Evolutionary conservation across 2,113 vertebrate genomes (phyloP).

Genomic region (Echinops telfairi): DNA sequence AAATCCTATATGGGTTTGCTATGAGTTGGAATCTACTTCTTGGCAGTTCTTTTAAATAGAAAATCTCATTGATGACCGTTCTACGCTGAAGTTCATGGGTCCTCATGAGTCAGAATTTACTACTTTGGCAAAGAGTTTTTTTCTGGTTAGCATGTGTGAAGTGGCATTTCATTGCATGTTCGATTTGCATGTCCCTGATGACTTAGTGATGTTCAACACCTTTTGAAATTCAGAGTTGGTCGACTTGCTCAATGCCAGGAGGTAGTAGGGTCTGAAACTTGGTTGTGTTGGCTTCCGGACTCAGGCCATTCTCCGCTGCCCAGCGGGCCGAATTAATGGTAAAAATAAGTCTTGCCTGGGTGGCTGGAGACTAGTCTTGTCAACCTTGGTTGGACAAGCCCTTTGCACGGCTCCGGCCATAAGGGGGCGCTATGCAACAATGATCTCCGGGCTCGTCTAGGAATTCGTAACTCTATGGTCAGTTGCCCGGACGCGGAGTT

Average conservation of each 20-base stretch:
- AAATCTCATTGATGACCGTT: not conserved
- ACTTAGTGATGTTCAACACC: not conserved
- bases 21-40: no score
- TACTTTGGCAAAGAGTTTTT: not conserved
- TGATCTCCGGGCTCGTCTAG: slow-evolving; percentile 8
- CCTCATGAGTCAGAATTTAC: not conserved
- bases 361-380: not conserved
- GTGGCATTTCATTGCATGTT: not conserved
- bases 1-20: no score
- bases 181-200: slow-evolving; percentile 1
- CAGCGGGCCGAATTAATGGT: not conserved
- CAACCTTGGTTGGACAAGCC: not conserved
- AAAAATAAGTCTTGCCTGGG: not conserved
- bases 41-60: no score
- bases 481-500: accelerated
- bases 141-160: not conserved
- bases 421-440: slow-evolving; percentile 23
- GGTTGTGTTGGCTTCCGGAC: not conserved
- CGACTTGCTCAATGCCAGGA: not conserved
- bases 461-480: not conserved
- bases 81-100: not conserved
- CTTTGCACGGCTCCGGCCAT: not conserved
- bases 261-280: not conserved
- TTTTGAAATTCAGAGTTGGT: slow-evolving; percentile 33
- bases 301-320: not conserved